These are phyloP conservation scores for Eristalis intricaria DNA, from an alignment of 2,888 invertebrate species.

Conservation along the genomic window DNA sequence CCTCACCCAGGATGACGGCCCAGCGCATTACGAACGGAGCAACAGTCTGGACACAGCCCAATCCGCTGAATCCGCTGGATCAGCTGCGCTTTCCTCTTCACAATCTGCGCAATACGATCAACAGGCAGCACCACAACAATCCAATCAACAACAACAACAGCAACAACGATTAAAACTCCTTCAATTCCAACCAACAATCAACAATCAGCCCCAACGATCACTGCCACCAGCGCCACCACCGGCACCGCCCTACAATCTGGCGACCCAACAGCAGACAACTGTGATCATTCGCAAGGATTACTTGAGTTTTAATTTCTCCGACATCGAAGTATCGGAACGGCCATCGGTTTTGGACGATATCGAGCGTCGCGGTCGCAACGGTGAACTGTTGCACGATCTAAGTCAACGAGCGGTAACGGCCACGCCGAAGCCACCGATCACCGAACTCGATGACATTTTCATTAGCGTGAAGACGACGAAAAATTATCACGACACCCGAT, in stretches of 20 bases:
- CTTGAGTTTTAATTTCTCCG: constrained; percentile 80
- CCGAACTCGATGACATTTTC: constrained; percentile 92
- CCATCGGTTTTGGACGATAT: constrained; percentile 77
- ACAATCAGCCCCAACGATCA: constrained; percentile 38
- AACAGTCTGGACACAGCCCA: constrained; percentile 13
- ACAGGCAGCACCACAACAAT: constrained; percentile 10
- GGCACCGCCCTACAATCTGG: constrained; percentile 69
- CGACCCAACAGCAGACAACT: constrained; percentile 76
- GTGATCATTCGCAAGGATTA: constrained; percentile 81
- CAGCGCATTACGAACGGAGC: constrained; percentile 24
- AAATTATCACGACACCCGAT: constrained; percentile 91
- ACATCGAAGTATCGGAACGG: constrained; percentile 80
- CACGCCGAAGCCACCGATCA: constrained; percentile 84
- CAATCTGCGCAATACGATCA: constrained; percentile 52
- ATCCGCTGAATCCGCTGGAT: constrained; percentile 26
- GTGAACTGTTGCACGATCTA: constrained; percentile 79
- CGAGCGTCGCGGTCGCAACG: constrained; percentile 79
- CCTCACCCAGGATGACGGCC: constrained; percentile 39
- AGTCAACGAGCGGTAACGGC: constrained; percentile 81
- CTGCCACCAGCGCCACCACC: constrained; percentile 58
- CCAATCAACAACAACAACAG: constrained; percentile 34
- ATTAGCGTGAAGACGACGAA: constrained; percentile 97
- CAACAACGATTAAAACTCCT: constrained; percentile 58
- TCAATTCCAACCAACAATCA: constrained; percentile 55
- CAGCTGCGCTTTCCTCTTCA: constrained; percentile 27